Conservation (phyloP, 2,113 vertebrate genomes). For the Scatophagus argus region DNA sequence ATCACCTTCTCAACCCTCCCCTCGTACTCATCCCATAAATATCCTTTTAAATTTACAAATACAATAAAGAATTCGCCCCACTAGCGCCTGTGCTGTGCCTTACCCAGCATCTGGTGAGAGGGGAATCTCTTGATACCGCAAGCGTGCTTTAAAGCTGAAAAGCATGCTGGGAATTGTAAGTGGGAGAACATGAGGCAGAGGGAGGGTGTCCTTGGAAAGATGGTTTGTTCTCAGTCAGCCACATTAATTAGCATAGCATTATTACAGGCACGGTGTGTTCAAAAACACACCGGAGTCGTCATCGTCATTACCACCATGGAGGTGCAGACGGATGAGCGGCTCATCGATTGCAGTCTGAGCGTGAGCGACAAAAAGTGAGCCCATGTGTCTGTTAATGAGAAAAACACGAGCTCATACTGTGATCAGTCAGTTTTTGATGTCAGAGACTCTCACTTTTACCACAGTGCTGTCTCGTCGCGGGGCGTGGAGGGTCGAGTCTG, state of each 20-base stretch:
- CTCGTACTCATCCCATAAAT: constrained; percentile 58
- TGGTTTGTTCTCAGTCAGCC: constrained; percentile 74
- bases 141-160: constrained; percentile 78
- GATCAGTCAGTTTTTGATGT: constrained; percentile 47
- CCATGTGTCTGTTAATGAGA: constrained; percentile 28
- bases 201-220: constrained; percentile 80
- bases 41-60: constrained; percentile 78
- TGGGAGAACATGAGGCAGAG: constrained; percentile 69
- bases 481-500: neutral
- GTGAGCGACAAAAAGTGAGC: neutral
- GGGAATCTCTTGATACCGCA: constrained; percentile 76
- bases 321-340: constrained; percentile 39
- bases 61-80: constrained; percentile 68
- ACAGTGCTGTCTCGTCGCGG: neutral
- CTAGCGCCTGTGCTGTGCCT: constrained; percentile 45
- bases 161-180: constrained; percentile 79
- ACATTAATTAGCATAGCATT: constrained; percentile 79
- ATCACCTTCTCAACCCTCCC: constrained; percentile 13
- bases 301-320: constrained; percentile 43
- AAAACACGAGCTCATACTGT: neutral
- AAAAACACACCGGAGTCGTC: constrained; percentile 37
- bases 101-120: constrained; percentile 67
- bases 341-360: constrained; percentile 14
- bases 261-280: constrained; percentile 66
- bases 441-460: constrained; percentile 12